Conservation (phyloP, 2,113 vertebrate species). For the Marcusenius ussheri region DNA sequence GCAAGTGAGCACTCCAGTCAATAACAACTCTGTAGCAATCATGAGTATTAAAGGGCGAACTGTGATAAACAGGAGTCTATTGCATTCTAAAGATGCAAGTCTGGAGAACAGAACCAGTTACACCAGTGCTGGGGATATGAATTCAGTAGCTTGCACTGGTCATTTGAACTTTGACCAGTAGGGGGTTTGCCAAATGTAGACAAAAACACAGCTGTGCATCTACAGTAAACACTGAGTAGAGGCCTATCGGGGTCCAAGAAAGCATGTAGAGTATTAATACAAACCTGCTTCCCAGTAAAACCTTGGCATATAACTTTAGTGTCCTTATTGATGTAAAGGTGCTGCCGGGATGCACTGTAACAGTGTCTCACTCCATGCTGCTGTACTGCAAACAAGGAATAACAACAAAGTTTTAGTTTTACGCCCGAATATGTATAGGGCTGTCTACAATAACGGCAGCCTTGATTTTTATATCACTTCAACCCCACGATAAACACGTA, state of each 20-base stretch:
- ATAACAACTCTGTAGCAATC: not conserved
- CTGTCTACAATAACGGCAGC: not conserved
- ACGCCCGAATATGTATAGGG: not conserved
- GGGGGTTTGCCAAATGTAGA: not conserved
- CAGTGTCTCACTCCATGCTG: constrained; percentile 82
- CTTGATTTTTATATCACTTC: not conserved
- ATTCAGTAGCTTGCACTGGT: not conserved
- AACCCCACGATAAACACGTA: not conserved
- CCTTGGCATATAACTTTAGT: constrained; percentile 96
- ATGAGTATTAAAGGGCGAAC: not conserved
- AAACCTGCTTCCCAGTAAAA: constrained; percentile 96
- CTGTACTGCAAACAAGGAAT: constrained; percentile 64
- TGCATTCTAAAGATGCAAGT: not conserved
- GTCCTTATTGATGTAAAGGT: constrained; percentile 81
- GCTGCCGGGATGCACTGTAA: constrained; percentile 72
- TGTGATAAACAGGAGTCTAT: not conserved
- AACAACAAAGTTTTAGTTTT: not conserved
- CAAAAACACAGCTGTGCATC: not conserved
- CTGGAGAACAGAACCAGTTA: not conserved
- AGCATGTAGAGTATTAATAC: constrained; percentile 27
- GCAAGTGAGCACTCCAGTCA: not conserved
- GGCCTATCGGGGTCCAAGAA: not conserved
- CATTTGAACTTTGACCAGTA: not conserved
- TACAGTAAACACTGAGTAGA: not conserved
- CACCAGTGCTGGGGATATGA: not conserved